Evolutionary conservation across 2,888 invertebrate genomes (phyloP), one percentile per base, ranked within the genome.

Genomic region (Chrysodeixis includens): DNA sequence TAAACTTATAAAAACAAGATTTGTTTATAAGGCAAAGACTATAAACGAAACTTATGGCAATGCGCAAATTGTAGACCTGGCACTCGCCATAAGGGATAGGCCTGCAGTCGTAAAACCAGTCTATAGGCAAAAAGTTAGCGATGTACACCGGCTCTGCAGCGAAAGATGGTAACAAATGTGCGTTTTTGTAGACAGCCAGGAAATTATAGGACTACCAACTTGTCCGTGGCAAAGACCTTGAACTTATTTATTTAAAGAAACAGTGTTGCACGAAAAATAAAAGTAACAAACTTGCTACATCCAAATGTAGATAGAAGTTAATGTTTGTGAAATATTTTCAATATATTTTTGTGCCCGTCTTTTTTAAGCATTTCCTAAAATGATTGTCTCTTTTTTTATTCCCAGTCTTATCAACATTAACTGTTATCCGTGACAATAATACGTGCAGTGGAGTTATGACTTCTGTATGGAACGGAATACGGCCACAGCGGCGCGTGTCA

Each of bases 401-500:
- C 7, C 40, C n/a, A n/a, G 40, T 40, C 14, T 40, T 7, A 40
- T 58, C 9, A 2, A 1, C 30, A 62, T 46, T 14, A n/a, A 51
- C 57, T n/a, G 9, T 14, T 32, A 44, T 32, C 14, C 32, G 49
- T 20, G 46, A 40, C 46, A 53, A 59, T 59, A 57, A 52, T 68
- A 52, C 20, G 20, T n/a, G 16, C 16, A 20, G 44, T 56, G 7
- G 62, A 58, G 52, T 60, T 35, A 49, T 65, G 16, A 30, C 10
- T 62, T 67, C 69, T 18, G 52, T 73, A 70, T 69, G 66, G 66
- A 64, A 62, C 68, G 66, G 73, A 79, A 76, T 81, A 79, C 79
- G 77, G 76, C 86, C 85, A 72, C 85, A 83, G 67, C 78, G 81
- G 83, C 86, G 81, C 88, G 86, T 88, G 90, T 86, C 86, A 79